phyloP scores from a whole-genome alignment of 2,113 vertebrate species.

The Ia io region DNA sequence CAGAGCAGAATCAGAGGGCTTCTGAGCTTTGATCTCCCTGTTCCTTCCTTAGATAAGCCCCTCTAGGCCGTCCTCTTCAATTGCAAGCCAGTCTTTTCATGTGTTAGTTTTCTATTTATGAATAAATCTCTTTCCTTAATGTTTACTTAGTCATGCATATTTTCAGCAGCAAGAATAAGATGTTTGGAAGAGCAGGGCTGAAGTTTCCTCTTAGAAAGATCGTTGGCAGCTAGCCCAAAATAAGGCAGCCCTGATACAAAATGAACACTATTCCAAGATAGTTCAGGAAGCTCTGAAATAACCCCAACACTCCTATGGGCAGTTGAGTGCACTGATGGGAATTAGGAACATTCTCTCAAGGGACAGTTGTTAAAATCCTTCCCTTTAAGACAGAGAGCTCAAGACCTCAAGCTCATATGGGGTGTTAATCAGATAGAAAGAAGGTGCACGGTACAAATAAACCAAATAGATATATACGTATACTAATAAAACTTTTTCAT shows the following conservation, averaged over 20 bases:
- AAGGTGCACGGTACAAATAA: background rate
- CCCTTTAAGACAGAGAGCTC: background rate
- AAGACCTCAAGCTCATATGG: background rate
- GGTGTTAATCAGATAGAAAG: background rate
- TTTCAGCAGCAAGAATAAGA: background rate
- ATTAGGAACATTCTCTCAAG: background rate
- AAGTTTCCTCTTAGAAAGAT: background rate
- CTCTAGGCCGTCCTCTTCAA: background rate
- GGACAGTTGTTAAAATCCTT: background rate
- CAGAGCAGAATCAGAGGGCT: background rate
- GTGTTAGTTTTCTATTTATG: background rate
- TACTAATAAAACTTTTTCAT: background rate
- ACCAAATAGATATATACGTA: background rate
- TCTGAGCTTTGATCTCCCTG: rapidly evolving
- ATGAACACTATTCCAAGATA: background rate
- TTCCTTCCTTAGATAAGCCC: background rate
- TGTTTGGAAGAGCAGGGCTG: background rate
- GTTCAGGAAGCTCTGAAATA: background rate
- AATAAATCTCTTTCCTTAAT: background rate
- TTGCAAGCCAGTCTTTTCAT: background rate
- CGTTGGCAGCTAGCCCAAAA: background rate
- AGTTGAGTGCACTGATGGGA: background rate
- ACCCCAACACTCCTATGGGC: background rate
- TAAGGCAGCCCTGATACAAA: background rate
- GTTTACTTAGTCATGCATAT: background rate